phyloP scores from a whole-genome alignment of 2,888 invertebrate genomes.

The Ectropis crepuscularia region DNA sequence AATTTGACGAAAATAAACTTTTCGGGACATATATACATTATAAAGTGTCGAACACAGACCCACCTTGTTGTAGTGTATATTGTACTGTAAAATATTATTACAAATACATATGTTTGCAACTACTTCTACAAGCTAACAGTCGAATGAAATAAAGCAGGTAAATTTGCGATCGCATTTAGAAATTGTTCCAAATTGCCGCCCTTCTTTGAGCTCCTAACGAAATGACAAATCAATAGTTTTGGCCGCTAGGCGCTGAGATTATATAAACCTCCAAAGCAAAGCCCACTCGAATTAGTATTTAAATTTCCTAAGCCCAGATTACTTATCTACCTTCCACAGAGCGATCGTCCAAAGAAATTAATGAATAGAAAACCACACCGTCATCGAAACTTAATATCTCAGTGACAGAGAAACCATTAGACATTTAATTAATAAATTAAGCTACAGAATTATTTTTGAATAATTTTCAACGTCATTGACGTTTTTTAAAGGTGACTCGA shows the following conservation, averaged over 20 bases:
- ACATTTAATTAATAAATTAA: constrained; percentile 19
- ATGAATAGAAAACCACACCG: constrained; percentile 26
- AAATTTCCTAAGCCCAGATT: constrained; percentile 29
- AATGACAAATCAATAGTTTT: background rate
- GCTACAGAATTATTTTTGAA: constrained; percentile 12
- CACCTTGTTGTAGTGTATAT: too few species aligned
- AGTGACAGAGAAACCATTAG: constrained; percentile 24
- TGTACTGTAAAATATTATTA: too few species aligned
- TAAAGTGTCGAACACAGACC: too few species aligned
- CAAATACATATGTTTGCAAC: too few species aligned
- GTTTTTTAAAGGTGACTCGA: background rate
- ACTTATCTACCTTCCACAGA: constrained; percentile 27
- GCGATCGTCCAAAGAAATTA: constrained; percentile 21
- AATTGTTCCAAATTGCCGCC: too few species aligned
- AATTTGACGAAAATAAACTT: too few species aligned
- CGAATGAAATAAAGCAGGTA: too few species aligned
- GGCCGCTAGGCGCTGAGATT: background rate
- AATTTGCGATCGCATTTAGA: too few species aligned
- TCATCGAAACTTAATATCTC: constrained; percentile 30
- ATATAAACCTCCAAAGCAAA: constrained; percentile 8
- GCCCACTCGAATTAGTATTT: constrained; percentile 11
- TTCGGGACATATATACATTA: too few species aligned
- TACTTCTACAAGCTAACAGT: too few species aligned
- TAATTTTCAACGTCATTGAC: constrained; percentile 8
- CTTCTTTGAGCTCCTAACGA: too few species aligned